These are phyloP conservation scores for Troides helena DNA, from an alignment of 2,888 invertebrate genomes.

Conservation along the genomic window DNA sequence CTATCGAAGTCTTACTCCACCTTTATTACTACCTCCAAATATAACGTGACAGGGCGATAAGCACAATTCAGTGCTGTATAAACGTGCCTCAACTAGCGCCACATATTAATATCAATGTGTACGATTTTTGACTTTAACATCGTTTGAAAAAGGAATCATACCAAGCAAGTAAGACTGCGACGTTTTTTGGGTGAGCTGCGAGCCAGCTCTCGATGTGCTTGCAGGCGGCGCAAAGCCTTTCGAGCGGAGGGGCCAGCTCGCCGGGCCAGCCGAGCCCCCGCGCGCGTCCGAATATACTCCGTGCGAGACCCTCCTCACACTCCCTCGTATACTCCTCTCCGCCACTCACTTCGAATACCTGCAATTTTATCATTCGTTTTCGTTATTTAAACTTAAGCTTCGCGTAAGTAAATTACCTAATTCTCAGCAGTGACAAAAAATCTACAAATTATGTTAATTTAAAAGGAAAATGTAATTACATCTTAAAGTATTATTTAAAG, in stretches of 20 bases:
- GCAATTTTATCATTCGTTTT: conserved; percentile 45
- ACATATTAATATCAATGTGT: no score
- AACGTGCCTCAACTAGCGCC: no score
- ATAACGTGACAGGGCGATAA: no score
- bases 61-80: no score
- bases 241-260: conserved; percentile 92
- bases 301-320: conserved; percentile 79
- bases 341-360: conserved; percentile 93
- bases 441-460: no score
- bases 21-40: no score
- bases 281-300: conserved; percentile 84
- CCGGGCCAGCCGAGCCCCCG: conserved; percentile 92
- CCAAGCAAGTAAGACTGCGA: conserved; percentile 94
- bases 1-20: no score
- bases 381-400: background rate
- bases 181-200: conserved; percentile 89
- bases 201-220: conserved; percentile 97
- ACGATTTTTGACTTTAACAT: no score
- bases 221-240: conserved; percentile 93
- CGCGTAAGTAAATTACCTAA: no score
- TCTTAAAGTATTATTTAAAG: no score
- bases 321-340: conserved; percentile 45
- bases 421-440: no score
- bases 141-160: conserved; percentile 44
- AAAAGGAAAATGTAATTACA: no score